Conservation (phyloP, 1,140 invertebrate genomes). For the Protaetia brevitarsis region DNA sequence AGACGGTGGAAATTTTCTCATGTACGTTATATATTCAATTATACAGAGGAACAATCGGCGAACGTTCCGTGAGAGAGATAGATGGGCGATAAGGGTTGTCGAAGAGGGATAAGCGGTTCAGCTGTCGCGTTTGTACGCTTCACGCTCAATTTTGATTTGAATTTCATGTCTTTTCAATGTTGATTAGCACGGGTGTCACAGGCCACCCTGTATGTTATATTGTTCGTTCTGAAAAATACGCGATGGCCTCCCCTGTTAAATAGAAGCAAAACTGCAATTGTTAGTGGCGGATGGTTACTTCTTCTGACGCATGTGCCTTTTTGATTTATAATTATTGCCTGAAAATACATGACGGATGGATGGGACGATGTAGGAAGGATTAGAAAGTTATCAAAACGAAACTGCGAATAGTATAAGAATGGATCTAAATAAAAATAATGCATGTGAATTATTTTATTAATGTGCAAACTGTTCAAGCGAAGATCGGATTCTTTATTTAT, state of each 20-base stretch:
- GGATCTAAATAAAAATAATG: too few relatives aligned
- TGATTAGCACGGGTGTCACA: constrained; percentile 42
- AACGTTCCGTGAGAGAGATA: background rate
- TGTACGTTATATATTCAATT: constrained; percentile 22
- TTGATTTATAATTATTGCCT: constrained; percentile 24
- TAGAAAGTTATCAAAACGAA: background rate
- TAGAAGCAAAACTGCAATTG: constrained; percentile 21
- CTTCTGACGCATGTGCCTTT: constrained; percentile 12
- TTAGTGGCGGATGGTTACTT: background rate
- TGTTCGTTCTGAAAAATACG: constrained; percentile 27
- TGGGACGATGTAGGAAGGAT: background rate
- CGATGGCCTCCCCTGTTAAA: constrained; percentile 21
- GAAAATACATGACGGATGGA: background rate
- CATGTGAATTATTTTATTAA: too few relatives aligned
- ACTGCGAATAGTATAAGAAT: too few relatives aligned
- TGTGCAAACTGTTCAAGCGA: too few relatives aligned
- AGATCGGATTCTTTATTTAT: too few relatives aligned
- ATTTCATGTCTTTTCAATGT: constrained; percentile 42
- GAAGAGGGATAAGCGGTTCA: constrained; percentile 32
- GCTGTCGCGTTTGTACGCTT: constrained; percentile 43
- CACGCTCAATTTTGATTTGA: constrained; percentile 43
- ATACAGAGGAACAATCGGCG: constrained; percentile 22
- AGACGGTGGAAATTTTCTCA: constrained; percentile 8
- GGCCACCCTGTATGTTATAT: constrained; percentile 35
- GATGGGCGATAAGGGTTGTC: constrained; percentile 5